Evolutionary conservation across 2,888 invertebrate species (phyloP).

Genomic region (Hoplodrina blanda): DNA sequence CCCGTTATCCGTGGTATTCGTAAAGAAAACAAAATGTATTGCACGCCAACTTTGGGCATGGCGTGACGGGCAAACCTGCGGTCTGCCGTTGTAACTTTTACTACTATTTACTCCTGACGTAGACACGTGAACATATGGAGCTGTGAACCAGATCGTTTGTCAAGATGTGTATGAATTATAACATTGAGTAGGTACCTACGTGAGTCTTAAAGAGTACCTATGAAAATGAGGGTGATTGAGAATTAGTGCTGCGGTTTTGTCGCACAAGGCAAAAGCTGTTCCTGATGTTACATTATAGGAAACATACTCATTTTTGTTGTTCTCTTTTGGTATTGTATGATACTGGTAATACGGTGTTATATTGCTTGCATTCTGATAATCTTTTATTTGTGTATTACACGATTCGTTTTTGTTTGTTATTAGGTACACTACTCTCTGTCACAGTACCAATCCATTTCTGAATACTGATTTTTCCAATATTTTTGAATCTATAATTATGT

Average conservation of each 20-base stretch:
- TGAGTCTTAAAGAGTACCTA: constrained; percentile 3
- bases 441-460: too few relatives aligned
- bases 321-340: too few relatives aligned
- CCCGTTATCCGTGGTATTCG: constrained; percentile 65
- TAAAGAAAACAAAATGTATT: constrained; percentile 71
- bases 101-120: constrained; percentile 66
- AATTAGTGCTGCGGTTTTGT: neutral
- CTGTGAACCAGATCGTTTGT: constrained; percentile 50
- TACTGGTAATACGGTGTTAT: too few relatives aligned
- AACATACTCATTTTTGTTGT: too few relatives aligned
- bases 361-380: too few relatives aligned
- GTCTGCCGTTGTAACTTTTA: constrained; percentile 68
- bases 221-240: neutral
- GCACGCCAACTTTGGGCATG: constrained; percentile 67
- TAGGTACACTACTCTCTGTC: too few relatives aligned
- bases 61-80: constrained; percentile 70
- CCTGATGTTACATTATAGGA: too few relatives aligned
- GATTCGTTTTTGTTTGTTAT: too few relatives aligned
- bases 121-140: constrained; percentile 56
- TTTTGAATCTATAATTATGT: too few relatives aligned
- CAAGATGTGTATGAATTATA: constrained; percentile 52
- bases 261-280: neutral
- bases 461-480: too few relatives aligned
- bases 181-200: constrained; percentile 6
- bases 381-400: too few relatives aligned